Base-by-base conservation (phyloP, 2,113 vertebrate genomes). In the Sebastes schlegelii region DNA sequence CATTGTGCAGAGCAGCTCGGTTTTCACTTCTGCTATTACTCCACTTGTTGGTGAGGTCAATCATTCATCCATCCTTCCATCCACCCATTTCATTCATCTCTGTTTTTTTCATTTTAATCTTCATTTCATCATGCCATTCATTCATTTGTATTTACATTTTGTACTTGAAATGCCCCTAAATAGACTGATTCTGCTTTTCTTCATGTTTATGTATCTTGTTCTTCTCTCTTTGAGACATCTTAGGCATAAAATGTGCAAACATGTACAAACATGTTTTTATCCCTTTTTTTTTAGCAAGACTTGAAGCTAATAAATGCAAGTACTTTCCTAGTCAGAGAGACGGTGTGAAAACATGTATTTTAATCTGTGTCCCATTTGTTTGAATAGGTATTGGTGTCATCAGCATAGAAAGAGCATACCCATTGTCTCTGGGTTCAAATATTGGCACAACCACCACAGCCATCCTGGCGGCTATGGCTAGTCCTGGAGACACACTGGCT, bases 371-470 rank as follows among this genome's bases (percentile, higher is more conserved):
- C 34, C 34, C 34, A 34, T 34, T 34, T 34, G 34, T 34, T 34
- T 34, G 34, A 34, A 34, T 52, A 97, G 97, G 98, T 49, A 96
- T 99, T 3, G 97, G 97, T 0, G 97, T 98, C 80, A 98, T 98
- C 87, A 97, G 93, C 91, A 94, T 99, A 6, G 96, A 99, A 80
- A 96, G 97, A 83, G 97, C 96, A 0, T 99, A 99, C 43, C 98
- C 97, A 0, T 93, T 98, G 72, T 98, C 97, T 0, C 89, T 99
- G 82, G 97, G 98, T 46, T 95, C 98, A 82, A 99, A 99, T 88
- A 97, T 98, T 11, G 98, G 98, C 85, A 99, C 98, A 60, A 99
- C 98, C 67, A 98, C 98, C 14, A 99, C 98, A 0, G 96, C 98
- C 65, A 95, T 99, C 66, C 93, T 99, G 75, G 98, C 98, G 1